Evolutionary conservation across 2,888 invertebrate genomes (phyloP).

Genomic region (Hyles lineata): DNA sequence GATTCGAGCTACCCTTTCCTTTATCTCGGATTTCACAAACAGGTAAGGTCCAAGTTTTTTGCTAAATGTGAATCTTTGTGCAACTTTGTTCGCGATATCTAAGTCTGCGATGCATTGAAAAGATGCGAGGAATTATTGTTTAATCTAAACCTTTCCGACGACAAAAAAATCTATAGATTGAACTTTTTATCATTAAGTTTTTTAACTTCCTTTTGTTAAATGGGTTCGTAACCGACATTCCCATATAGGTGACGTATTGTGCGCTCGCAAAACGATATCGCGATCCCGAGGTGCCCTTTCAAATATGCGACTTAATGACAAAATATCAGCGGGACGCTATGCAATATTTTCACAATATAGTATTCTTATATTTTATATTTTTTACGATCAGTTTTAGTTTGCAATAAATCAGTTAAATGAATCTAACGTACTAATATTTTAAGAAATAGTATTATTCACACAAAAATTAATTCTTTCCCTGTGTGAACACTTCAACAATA

Average conservation of each 20-base stretch:
- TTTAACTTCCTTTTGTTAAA: slow-evolving; percentile 78
- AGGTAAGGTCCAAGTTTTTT: slow-evolving; percentile 81
- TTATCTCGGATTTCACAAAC: slow-evolving; percentile 82
- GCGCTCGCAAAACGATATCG: slow-evolving; percentile 72
- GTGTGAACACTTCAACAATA: slow-evolving; percentile 17
- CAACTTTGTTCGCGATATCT: slow-evolving; percentile 72
- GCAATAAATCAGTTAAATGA: slow-evolving; percentile 37
- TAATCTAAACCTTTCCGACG: slow-evolving; percentile 71
- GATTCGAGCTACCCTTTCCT: slow-evolving; percentile 81
- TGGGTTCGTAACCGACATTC: slow-evolving; percentile 81
- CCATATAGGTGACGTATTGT: slow-evolving; percentile 79
- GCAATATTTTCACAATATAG: slow-evolving; percentile 76
- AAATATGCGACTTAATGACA: slow-evolving; percentile 76
- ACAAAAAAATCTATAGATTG: slow-evolving; percentile 71
- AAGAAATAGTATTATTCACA: slow-evolving; percentile 16
- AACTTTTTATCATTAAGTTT: slow-evolving; percentile 68
- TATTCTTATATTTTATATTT: slow-evolving; percentile 48
- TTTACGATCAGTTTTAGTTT: slow-evolving; percentile 26
- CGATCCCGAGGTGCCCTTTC: slow-evolving; percentile 65
- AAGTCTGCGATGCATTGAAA: slow-evolving; percentile 75
- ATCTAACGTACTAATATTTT: not conserved
- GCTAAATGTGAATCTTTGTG: slow-evolving; percentile 72
- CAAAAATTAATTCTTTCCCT: slow-evolving; percentile 10
- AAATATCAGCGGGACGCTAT: slow-evolving; percentile 78
- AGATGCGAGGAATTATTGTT: slow-evolving; percentile 73